Percentiles rank a stretch among this genome's conserved stretches.
phyloP scores from a whole-genome alignment of 2,113 vertebrate genomes.

The Scomber scombrus region DNA sequence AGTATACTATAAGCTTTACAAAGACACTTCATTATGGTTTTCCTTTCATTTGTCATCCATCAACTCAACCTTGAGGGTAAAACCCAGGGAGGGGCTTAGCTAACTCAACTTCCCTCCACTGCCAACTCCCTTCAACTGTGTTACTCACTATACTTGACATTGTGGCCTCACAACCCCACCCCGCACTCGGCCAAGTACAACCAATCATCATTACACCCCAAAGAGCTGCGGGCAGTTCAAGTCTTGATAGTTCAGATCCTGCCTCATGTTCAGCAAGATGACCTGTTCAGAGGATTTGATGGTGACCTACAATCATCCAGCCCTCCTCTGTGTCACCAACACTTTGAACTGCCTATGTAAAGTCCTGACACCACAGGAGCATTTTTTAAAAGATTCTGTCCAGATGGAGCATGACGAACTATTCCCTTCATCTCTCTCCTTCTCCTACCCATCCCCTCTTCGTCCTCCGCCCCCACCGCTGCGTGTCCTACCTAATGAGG shows the following conservation, averaged over 20 bases:
- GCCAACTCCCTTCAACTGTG: background rate
- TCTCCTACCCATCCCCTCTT: slow-evolving; percentile 49
- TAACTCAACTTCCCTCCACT: background rate
- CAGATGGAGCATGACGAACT: slow-evolving; percentile 47
- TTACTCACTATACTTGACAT: slow-evolving; percentile 5
- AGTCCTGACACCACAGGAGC: slow-evolving; percentile 9
- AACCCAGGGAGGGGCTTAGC: no score
- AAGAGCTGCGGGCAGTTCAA: slow-evolving; percentile 22
- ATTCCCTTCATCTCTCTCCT: slow-evolving; percentile 54
- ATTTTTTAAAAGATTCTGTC: slow-evolving; percentile 47
- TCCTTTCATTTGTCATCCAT: no score
- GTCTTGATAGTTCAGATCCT: slow-evolving; percentile 15
- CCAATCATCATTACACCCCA: slow-evolving; percentile 18
- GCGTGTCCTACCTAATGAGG: slow-evolving; percentile 69
- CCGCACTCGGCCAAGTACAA: slow-evolving; percentile 6
- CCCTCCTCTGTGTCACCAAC: background rate
- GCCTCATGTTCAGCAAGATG: slow-evolving; percentile 23
- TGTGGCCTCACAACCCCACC: slow-evolving; percentile 19
- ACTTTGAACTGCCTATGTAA: slow-evolving; percentile 27
- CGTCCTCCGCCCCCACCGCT: slow-evolving; percentile 38
- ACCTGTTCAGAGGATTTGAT: slow-evolving; percentile 6
- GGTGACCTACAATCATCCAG: slow-evolving; percentile 1
- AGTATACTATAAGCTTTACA: no score
- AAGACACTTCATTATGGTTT: no score
- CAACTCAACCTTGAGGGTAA: no score